Percentiles rank a stretch among this genome's conserved stretches.
Conservation (phyloP, 2,113 vertebrate species). For the Daboia siamensis region DNA sequence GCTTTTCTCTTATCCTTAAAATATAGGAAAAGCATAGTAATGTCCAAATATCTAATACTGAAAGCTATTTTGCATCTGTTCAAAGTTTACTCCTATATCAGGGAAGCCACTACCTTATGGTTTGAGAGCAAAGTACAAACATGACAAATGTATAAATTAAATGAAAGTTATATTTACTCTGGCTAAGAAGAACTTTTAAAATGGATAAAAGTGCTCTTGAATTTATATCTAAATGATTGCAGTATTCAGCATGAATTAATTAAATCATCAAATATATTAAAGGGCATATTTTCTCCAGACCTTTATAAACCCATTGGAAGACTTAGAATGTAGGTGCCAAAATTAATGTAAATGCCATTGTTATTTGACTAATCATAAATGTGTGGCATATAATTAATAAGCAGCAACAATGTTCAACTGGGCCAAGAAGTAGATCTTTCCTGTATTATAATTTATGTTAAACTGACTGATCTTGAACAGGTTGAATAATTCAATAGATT, state of each 20-base stretch:
- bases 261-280: neutral
- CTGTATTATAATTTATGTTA: slow-evolving; percentile 3
- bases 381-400: slow-evolving; percentile 15
- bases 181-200: neutral
- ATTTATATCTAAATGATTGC: neutral
- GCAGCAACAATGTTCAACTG: neutral
- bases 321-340: neutral
- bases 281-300: neutral
- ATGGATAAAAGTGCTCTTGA: neutral
- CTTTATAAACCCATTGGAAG: neutral
- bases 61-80: neutral
- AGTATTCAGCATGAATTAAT: neutral
- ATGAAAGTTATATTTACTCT: neutral
- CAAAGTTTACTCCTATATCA: neutral
- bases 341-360: neutral
- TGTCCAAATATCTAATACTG: neutral
- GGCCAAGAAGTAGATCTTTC: neutral
- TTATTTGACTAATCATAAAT: slow-evolving; percentile 11
- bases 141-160: neutral
- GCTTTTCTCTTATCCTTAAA: neutral
- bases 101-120: neutral
- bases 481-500: slow-evolving; percentile 7
- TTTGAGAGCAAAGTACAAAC: neutral
- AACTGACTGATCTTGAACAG: slow-evolving; percentile 6
- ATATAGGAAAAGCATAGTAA: neutral